These are phyloP conservation scores for Leptopilina boulardi DNA, from an alignment of 1,140 invertebrate species.

Conservation along the genomic window DNA sequence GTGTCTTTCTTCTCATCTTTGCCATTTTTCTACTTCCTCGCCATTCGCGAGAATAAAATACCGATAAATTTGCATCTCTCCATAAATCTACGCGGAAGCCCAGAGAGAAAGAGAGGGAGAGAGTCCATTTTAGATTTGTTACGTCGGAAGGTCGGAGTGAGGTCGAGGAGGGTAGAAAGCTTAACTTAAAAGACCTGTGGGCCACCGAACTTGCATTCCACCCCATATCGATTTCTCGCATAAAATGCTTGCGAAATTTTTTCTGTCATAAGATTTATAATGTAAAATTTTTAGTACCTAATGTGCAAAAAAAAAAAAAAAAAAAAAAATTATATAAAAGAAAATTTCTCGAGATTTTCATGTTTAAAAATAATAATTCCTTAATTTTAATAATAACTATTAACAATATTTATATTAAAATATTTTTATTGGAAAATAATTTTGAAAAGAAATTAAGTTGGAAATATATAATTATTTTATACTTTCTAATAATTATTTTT, in stretches of 20 bases:
- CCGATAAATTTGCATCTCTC: conserved; percentile 66
- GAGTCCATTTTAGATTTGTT: conserved; percentile 56
- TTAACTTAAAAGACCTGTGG: conserved; percentile 3
- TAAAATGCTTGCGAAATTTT: not conserved
- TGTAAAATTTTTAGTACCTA: not conserved
- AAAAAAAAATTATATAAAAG: too few species aligned
- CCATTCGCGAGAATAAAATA: conserved; percentile 59
- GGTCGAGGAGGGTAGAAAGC: conserved; percentile 21
- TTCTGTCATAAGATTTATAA: not conserved
- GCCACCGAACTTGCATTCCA: not conserved
- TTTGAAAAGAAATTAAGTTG: too few species aligned
- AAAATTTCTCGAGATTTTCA: too few species aligned
- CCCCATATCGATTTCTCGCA: not conserved
- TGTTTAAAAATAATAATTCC: too few species aligned
- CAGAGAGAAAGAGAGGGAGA: not conserved
- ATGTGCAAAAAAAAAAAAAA: too few species aligned
- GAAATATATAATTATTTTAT: too few species aligned
- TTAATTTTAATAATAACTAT: too few species aligned
- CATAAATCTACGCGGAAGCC: conserved; percentile 50
- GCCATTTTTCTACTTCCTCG: conserved; percentile 29
- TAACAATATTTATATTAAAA: too few species aligned
- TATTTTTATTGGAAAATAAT: too few species aligned
- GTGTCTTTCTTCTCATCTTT: conserved; percentile 43
- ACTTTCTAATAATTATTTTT: too few species aligned
- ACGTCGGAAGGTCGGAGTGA: conserved; percentile 34